phyloP scores from a whole-genome alignment of 2,113 vertebrate species.

The Tragelaphus buxtoni region DNA sequence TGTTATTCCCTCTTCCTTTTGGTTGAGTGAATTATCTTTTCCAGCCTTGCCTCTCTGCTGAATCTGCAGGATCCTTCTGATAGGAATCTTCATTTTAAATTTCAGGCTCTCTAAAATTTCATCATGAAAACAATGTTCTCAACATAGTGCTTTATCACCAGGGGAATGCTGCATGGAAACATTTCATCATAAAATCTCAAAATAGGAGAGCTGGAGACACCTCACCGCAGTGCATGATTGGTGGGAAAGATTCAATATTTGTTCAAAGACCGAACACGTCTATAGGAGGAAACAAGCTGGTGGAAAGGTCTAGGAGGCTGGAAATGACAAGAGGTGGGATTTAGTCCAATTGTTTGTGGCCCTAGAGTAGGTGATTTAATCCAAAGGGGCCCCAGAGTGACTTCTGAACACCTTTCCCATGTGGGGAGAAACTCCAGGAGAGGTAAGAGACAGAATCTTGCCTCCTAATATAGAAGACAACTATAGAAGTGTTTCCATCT shows the following conservation, averaged over 20 bases:
- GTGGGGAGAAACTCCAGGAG: background rate
- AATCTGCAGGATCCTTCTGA: slow-evolving; percentile 47
- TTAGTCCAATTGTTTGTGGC: background rate
- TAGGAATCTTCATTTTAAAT: slow-evolving; percentile 51
- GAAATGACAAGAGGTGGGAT: background rate
- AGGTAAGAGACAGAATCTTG: background rate
- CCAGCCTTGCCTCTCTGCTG: slow-evolving; percentile 32
- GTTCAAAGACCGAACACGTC: background rate
- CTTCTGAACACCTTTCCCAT: background rate
- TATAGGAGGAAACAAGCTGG: background rate
- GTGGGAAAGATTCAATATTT: background rate
- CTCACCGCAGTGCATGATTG: accelerated
- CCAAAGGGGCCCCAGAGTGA: background rate
- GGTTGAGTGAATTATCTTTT: slow-evolving; percentile 44
- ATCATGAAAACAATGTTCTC: slow-evolving; percentile 43
- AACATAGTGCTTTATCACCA: background rate
- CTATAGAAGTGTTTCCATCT: background rate
- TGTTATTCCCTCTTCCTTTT: slow-evolving; percentile 33
- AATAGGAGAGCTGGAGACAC: background rate
- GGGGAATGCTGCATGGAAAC: slow-evolving; percentile 24
- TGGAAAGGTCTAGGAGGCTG: background rate
- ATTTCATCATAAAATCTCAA: slow-evolving; percentile 35
- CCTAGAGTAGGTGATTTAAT: background rate
- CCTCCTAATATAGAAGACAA: background rate
- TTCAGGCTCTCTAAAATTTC: slow-evolving; percentile 49